Evolutionary conservation across 2,797 vertebrate genomes (phyloP).

Genomic region (Ptychadena robeensis): DNA sequence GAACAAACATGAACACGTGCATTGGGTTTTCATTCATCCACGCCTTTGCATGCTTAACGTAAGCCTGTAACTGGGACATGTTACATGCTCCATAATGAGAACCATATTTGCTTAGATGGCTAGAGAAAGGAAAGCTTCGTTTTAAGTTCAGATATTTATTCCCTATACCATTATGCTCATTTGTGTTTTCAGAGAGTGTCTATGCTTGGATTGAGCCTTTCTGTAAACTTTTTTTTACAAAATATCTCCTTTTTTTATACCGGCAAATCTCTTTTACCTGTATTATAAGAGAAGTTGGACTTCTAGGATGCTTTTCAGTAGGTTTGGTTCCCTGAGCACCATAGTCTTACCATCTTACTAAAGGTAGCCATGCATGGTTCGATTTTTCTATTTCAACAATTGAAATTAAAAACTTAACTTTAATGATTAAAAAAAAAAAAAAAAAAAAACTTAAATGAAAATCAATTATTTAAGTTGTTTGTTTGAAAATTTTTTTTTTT

Average conservation of each 20-base stretch:
- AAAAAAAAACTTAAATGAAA: too few species aligned
- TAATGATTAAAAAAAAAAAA: too few species aligned
- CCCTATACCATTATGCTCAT: conserved; percentile 69
- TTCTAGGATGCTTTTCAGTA: too few species aligned
- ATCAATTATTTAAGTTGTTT: too few species aligned
- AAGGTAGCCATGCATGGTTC: too few species aligned
- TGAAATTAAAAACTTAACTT: too few species aligned
- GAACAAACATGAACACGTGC: conserved; percentile 55
- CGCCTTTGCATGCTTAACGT: conserved; percentile 69
- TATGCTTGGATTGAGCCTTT: conserved; percentile 34
- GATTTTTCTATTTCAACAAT: too few species aligned
- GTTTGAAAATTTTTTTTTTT: too few species aligned
- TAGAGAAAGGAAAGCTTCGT: conserved; percentile 71
- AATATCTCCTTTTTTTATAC: background rate
- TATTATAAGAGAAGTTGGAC: too few species aligned
- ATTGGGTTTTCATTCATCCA: conserved; percentile 72
- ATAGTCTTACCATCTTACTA: too few species aligned
- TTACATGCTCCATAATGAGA: conserved; percentile 75
- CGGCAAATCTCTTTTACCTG: background rate
- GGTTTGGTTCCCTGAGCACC: too few species aligned
- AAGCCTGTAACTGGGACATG: conserved; percentile 71
- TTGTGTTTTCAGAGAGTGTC: conserved; percentile 63
- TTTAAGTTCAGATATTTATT: conserved; percentile 70
- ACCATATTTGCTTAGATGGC: conserved; percentile 70
- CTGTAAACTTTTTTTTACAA: conserved; percentile 26